Evolutionary conservation across 1,140 invertebrate genomes (phyloP), one percentile per base, ranked within the genome.

Genomic region (Linepithema humile): DNA sequence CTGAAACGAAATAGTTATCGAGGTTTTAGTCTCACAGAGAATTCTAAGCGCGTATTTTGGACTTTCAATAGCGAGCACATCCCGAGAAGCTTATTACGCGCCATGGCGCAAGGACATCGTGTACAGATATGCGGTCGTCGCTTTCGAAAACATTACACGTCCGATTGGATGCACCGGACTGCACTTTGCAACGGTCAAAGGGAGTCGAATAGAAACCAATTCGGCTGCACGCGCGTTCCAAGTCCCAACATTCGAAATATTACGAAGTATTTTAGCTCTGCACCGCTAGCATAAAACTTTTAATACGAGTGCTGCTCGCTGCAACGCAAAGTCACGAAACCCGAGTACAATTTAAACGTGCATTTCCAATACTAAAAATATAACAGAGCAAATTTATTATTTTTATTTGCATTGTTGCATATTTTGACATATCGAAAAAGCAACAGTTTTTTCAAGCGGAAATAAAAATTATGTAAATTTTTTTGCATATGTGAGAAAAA

Each of bases 91-190:
- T 62, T 74, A 74, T 40, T 20, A 17, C n/a, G 48, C 48, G 43
- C n/a, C 12, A n/a, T 20, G 7, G 17, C 20, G 50, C 20, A 55
- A 3, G n/a, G 7, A 29, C 26, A 32, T 48, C 43, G 29, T 29
- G n/a, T n/a, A 55, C 10, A 2, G 55, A 45, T 62, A 17, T 15
- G 26, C 10, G 35, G 53, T 43, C 53, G 72, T 20, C 17, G 26
- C 55, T 48, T 62, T 75, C 17, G 55, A 62, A 75, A 75, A 62
- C n/a, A 75, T 20, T 73, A 73, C n/a, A 75, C 55, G 38, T 75
- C 26, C 38, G 72, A 75, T 75, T 62, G 23, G 53, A 74, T 59
- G 23, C 53, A 59, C 23, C 17, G 15, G 20, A 17, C 32, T 35
- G 50, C 23, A 53, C 35, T 73, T 57, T 73, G 23, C 38, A 5